Percentiles rank a stretch among this genome's conserved stretches.
Conservation (phyloP, 2,797 vertebrate genomes). For the Aselliscus stoliczkanus region DNA sequence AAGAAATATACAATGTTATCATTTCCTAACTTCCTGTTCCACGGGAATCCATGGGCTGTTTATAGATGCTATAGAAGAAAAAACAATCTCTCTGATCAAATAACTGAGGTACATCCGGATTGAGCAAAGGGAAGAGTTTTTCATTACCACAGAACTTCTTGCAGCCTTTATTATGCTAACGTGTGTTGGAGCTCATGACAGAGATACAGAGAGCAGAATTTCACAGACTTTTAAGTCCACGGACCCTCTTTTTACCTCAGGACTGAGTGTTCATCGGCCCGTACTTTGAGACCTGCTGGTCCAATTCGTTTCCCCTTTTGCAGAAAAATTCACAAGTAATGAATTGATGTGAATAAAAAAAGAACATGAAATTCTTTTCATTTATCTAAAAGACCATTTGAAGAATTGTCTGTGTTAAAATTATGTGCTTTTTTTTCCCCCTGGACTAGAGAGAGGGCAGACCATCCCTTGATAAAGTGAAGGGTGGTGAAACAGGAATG, state of each 20-base stretch:
- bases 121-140: background rate
- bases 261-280: background rate
- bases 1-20: background rate
- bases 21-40: background rate
- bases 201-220: background rate
- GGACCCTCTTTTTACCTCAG: background rate
- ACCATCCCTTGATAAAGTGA: conserved; percentile 45
- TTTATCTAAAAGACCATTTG: conserved; percentile 61
- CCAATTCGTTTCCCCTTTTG: conserved; percentile 47
- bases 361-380: conserved; percentile 50
- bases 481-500: conserved; percentile 17
- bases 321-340: conserved; percentile 54
- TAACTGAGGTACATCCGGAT: background rate
- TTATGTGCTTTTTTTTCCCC: background rate
- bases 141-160: background rate
- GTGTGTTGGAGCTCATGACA: background rate
- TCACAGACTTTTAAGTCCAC: background rate
- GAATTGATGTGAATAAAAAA: conserved; percentile 59
- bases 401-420: conserved; percentile 63
- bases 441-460: background rate
- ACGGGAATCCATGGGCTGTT: background rate
- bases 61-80: background rate
- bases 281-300: conserved; percentile 53
- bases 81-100: background rate
- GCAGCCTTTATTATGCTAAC: background rate